These are phyloP conservation scores for Ectobius pallidus DNA, from an alignment of 2,888 invertebrate species.

Conservation along the genomic window DNA sequence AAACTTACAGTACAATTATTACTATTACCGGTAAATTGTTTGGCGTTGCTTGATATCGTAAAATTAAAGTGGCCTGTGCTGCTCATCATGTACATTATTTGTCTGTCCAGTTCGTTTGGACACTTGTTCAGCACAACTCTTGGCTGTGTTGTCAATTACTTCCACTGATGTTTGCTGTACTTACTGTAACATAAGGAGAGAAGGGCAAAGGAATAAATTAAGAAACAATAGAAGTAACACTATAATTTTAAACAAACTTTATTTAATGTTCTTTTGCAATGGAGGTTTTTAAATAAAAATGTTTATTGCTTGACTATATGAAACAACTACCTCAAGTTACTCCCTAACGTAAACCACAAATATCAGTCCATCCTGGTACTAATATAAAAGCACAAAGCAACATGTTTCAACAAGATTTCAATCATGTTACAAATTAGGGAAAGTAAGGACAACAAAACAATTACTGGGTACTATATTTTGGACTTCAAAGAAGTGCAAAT, in stretches of 20 bases:
- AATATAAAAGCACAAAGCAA: neutral
- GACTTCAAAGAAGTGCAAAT: neutral
- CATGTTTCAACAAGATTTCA: neutral
- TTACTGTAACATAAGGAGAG: too few species aligned
- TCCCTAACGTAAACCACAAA: neutral
- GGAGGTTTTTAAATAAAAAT: slow-evolving; percentile 17
- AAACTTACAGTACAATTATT: too few species aligned
- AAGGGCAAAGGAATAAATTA: too few species aligned
- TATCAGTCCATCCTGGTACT: neutral
- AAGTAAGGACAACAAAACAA: neutral
- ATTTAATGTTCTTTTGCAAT: slow-evolving; percentile 19
- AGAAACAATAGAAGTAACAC: too few species aligned
- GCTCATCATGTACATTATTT: too few species aligned
- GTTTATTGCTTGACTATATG: slow-evolving; percentile 12
- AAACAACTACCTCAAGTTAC: neutral
- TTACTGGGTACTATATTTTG: neutral
- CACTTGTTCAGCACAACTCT: too few species aligned
- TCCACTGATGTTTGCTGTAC: too few species aligned
- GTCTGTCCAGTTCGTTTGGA: too few species aligned
- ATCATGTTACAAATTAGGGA: neutral
- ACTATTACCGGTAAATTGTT: too few species aligned
- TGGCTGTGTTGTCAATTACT: too few species aligned
- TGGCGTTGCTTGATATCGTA: too few species aligned
- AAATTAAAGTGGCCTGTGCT: too few species aligned
- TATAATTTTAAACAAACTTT: slow-evolving; percentile 14